Evolutionary conservation across 2,113 vertebrate genomes (phyloP), one percentile per base, ranked within the genome.

Genomic region (Chaetodon trifascialis): DNA sequence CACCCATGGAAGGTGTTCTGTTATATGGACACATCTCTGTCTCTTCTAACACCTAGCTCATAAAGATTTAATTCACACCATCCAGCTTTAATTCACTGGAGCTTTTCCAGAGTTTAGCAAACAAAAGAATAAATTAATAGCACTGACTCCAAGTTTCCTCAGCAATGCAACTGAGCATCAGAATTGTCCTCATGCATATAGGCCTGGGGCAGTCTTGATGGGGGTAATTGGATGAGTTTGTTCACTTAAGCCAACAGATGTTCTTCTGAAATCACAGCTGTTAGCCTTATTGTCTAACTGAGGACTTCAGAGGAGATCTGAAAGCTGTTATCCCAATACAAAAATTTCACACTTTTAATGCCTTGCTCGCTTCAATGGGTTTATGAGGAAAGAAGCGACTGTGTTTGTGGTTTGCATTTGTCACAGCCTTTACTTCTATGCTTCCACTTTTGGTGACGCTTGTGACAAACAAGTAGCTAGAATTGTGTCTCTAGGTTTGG

Each of bases 181-280:
- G 30, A 69, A 36, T 76, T 75, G 84, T 54, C 47, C 73, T 55
- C 6, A 59, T 64, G 58, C 55, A 49, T 58, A 23, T 46, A 25
- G 17, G 72, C 80, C 66, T 7, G 4, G 25, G 54, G 86, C 73
- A 36, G 23, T 76, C 71, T 74, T 86, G 65, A 86, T 68, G 49
- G 52, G 70, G 63, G 25, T 86, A 82, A 90, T 83, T 87, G 62
- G 38, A 81, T 75, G 80, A 79, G 60, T 79, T 86, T 70, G 64
- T 58, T 75, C 65, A 58, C 68, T 79, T 73, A 78, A 85, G 51
- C 67, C 59, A 72, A 70, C 89, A 85, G 89, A 91, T 93, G 89
- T 89, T 84, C 23, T 56, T 42, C 38, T 79, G 65, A 55, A 75
- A 51, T 75, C 73, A 62, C 80, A 91, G 79, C 84, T 91, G 83